phyloP scores from a whole-genome alignment of 2,797 vertebrate genomes.

The Melanotaenia trifasciata region DNA sequence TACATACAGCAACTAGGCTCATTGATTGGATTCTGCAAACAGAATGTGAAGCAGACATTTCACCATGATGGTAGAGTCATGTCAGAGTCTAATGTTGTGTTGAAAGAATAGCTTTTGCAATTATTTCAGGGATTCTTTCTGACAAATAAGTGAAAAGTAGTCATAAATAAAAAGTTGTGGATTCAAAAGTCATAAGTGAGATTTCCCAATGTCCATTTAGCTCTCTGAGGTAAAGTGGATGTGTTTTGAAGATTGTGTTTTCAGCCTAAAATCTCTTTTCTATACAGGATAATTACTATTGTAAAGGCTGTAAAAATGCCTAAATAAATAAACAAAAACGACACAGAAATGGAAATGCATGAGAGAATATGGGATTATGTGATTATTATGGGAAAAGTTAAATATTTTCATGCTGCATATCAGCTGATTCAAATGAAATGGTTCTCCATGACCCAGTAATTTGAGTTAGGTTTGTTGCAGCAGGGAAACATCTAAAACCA shows the following conservation, averaged over 20 bases:
- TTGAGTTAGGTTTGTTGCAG: too few relatives aligned
- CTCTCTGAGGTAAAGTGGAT: background rate
- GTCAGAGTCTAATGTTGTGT: background rate
- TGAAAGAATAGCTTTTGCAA: slow-evolving; percentile 10
- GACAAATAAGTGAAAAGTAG: slow-evolving; percentile 7
- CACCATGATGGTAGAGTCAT: slow-evolving; percentile 22
- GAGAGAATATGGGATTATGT: background rate
- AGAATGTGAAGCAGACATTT: slow-evolving; percentile 39
- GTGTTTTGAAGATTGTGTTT: slow-evolving; percentile 9
- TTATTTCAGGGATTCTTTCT: background rate
- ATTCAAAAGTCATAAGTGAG: background rate
- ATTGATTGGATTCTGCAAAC: slow-evolving; percentile 53
- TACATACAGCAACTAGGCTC: slow-evolving; percentile 51
- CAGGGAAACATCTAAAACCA: too few relatives aligned
- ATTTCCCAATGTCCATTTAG: background rate
- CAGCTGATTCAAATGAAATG: too few relatives aligned
- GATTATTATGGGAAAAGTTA: too few relatives aligned
- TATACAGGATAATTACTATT: slow-evolving; percentile 20
- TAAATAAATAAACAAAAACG: background rate
- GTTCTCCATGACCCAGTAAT: background rate
- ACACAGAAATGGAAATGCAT: background rate
- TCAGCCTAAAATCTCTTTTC: slow-evolving; percentile 14
- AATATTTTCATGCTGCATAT: too few relatives aligned
- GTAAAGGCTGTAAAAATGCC: background rate
- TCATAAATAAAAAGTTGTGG: background rate